phyloP scores from a whole-genome alignment of 2,113 vertebrate genomes.

The Drymodes brunneopygia region DNA sequence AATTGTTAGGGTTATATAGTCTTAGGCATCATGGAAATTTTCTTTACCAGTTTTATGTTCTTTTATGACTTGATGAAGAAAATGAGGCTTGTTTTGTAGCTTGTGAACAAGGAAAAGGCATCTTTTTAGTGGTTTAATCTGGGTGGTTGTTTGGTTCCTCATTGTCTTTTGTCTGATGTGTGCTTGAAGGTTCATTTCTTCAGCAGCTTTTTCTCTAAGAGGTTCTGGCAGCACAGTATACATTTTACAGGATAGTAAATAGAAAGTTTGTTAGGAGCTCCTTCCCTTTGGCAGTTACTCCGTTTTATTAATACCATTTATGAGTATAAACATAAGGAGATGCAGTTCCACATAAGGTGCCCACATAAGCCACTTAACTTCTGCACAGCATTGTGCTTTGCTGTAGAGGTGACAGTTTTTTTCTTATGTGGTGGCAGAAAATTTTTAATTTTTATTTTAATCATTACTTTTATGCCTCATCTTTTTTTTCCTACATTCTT shows the following conservation, averaged over 20 bases:
- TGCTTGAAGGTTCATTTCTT: slow-evolving; percentile 40
- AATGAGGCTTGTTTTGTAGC: slow-evolving; percentile 41
- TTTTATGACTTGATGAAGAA: slow-evolving; percentile 43
- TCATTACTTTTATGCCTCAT: neutral
- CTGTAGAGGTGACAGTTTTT: neutral
- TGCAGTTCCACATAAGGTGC: neutral
- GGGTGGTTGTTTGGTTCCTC: slow-evolving; percentile 5
- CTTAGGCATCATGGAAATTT: slow-evolving; percentile 35
- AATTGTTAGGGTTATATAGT: slow-evolving; percentile 37
- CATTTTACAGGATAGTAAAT: slow-evolving; percentile 52
- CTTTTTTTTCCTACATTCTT: neutral
- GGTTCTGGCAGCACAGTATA: slow-evolving; percentile 4
- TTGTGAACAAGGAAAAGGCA: neutral
- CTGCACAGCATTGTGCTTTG: neutral
- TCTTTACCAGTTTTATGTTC: slow-evolving; percentile 21
- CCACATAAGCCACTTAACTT: neutral
- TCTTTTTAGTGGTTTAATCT: slow-evolving; percentile 32
- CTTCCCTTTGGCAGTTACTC: neutral
- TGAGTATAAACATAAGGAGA: neutral
- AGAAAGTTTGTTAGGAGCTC: slow-evolving; percentile 20
- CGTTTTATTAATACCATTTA: neutral
- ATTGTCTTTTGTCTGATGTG: neutral
- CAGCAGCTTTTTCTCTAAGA: slow-evolving; percentile 35
- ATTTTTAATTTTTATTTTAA: neutral
- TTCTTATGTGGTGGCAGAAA: neutral